Percentiles rank a stretch among this genome's conserved stretches.
Conservation (phyloP, 2,797 vertebrate species). For the Lindbergichthys nudifrons region DNA sequence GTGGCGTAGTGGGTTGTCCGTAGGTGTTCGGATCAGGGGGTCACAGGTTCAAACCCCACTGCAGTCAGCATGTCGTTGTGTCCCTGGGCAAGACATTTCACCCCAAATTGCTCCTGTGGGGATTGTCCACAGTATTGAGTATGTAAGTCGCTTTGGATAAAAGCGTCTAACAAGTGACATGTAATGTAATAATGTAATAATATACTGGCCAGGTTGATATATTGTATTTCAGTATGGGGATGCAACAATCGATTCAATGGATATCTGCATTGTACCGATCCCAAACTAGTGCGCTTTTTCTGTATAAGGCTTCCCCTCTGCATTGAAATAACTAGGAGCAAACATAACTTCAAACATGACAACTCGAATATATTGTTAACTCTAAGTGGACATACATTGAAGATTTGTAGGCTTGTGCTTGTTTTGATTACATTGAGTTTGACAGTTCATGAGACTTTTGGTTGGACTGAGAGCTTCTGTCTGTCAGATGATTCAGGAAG, state of each 20-base stretch:
- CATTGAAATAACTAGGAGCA: background rate
- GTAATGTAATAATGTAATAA: too few species aligned
- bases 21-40: too few species aligned
- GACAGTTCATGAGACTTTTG: constrained; percentile 1
- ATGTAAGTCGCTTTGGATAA: too few species aligned
- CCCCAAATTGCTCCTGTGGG: too few species aligned
- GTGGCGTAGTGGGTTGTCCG: too few species aligned
- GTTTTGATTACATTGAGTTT: background rate
- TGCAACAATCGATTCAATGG: background rate
- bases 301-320: background rate
- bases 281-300: background rate
- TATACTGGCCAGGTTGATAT: background rate
- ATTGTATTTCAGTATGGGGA: background rate
- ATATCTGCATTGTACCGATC: background rate
- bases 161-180: too few species aligned
- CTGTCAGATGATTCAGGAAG: constrained; percentile 8
- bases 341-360: constrained; percentile 10
- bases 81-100: too few species aligned
- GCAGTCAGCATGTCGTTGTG: too few species aligned
- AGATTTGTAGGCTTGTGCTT: background rate
- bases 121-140: too few species aligned
- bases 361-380: background rate
- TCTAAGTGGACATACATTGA: background rate
- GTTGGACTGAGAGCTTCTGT: background rate
- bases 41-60: too few species aligned